These are phyloP conservation scores for Tenthredo notha DNA, from an alignment of 2,888 invertebrate genomes.

Conservation along the genomic window DNA sequence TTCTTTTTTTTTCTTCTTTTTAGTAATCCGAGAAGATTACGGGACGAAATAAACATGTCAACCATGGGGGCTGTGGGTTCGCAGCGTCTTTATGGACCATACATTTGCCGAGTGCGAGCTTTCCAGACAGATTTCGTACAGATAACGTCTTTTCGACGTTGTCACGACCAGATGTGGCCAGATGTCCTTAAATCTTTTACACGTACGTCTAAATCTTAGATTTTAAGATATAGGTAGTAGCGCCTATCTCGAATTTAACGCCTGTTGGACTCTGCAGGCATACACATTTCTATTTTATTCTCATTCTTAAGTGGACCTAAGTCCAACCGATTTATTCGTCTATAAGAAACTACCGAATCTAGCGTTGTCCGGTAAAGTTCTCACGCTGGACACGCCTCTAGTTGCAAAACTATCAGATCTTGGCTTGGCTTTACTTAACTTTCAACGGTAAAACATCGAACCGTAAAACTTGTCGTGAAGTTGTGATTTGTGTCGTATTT, in stretches of 20 bases:
- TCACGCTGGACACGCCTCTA: conserved; percentile 26
- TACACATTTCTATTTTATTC: conserved; percentile 30
- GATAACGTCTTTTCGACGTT: conserved; percentile 51
- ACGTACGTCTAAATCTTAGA: conserved; percentile 39
- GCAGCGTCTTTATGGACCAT: conserved; percentile 60
- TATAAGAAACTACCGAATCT: conserved; percentile 12
- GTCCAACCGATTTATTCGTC: background rate
- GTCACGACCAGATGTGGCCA: conserved; percentile 54
- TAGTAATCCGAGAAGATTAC: conserved; percentile 74
- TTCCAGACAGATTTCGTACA: conserved; percentile 29
- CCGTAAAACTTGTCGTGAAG: conserved; percentile 27
- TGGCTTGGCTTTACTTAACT: background rate
- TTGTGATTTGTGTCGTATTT: conserved; percentile 32
- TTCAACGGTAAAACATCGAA: conserved; percentile 28
- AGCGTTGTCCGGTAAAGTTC: background rate
- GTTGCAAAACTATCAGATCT: conserved; percentile 14
- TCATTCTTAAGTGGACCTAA: background rate
- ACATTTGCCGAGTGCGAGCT: conserved; percentile 43
- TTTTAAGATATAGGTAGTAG: conserved; percentile 55
- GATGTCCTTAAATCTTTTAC: conserved; percentile 55
- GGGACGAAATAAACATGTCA: conserved; percentile 73
- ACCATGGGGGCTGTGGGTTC: conserved; percentile 66
- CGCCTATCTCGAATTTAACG: conserved; percentile 57
- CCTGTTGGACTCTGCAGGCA: conserved; percentile 33
- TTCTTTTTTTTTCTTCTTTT: conserved; percentile 51